Base-by-base conservation (phyloP, 1,140 invertebrate genomes). In the Plectrocnemia conspersa region DNA sequence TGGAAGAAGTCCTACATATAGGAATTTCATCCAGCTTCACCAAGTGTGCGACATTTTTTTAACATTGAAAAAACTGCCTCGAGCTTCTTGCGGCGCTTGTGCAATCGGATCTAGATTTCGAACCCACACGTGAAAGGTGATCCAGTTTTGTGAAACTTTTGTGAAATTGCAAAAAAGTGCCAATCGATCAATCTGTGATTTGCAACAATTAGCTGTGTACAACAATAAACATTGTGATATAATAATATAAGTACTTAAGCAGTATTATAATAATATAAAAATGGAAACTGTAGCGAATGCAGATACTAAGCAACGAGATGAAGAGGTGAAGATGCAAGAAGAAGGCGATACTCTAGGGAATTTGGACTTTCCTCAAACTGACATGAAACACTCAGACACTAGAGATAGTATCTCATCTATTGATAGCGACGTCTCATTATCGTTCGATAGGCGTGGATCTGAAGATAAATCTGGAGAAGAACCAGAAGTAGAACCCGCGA, bases 331-430 rank as follows among this genome's bases (percentile, higher is more conserved):
- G 27, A 19, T 59, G 13, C 46, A 61, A 16, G 59, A 62, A 29
- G 50, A 53, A 23, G 23, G 35, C 1, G 59, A 62, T 18, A 52
- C 36, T 2, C 19, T 62, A 7, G 53, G 56, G 13, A 53, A 27
- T 21, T 32, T 62, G 21, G 33, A 19, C 9, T 49, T 46, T 15
- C 41, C 52, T 4, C 52, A 48, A 10, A 25, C 52, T 7, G 29
- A 38, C 21, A 58, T 62, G 59, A 62, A 62, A 45, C 55, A 79
- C 38, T 75, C 79, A 1, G 79, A 82, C 57, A 77, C 79, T 7
- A 69, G 78, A 22, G 80, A 82, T 59, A 82, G 79, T 44, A 80
- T 81, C 21, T 82, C 80, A 1, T 82, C 80, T 2, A 73, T 79
- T n/a, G 80, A 82, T 66, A 82, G 81, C 56, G 80, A 82, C 53